Conservation (phyloP, 2,113 vertebrate genomes). For the Cottus gobio region DNA sequence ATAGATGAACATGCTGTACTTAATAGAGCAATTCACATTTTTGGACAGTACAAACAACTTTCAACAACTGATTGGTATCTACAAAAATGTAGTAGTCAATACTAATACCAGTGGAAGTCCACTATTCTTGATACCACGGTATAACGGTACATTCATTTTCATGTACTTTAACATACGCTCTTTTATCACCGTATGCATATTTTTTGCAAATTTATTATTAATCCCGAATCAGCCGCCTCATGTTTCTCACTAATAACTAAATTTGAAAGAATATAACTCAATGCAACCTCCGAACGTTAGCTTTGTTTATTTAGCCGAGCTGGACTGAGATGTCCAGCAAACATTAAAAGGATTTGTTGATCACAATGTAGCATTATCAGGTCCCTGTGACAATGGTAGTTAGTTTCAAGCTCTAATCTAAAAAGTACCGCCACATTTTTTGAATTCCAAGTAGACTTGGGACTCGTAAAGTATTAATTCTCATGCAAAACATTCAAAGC, state of each 20-base stretch:
- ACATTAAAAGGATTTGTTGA: not conserved
- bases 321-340: not conserved
- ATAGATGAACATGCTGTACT: not conserved
- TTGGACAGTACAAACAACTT: not conserved
- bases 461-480: not conserved
- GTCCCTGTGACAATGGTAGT: not conserved
- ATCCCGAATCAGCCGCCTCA: not conserved
- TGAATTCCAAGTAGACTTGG: not conserved
- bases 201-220: too few species aligned
- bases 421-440: not conserved
- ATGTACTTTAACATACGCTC: too few species aligned
- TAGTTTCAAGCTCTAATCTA: not conserved
- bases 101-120: too few species aligned
- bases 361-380: not conserved
- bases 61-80: not conserved
- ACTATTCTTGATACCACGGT: too few species aligned
- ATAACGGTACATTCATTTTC: too few species aligned
- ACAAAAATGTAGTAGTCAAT: too few species aligned
- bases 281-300: not conserved
- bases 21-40: not conserved
- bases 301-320: not conserved
- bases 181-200: too few species aligned
- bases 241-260: too few species aligned
- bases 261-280: not conserved
- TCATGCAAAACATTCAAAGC: not conserved